Conservation (phyloP, 2,797 vertebrate genomes). For the Furcifer pardalis region DNA sequence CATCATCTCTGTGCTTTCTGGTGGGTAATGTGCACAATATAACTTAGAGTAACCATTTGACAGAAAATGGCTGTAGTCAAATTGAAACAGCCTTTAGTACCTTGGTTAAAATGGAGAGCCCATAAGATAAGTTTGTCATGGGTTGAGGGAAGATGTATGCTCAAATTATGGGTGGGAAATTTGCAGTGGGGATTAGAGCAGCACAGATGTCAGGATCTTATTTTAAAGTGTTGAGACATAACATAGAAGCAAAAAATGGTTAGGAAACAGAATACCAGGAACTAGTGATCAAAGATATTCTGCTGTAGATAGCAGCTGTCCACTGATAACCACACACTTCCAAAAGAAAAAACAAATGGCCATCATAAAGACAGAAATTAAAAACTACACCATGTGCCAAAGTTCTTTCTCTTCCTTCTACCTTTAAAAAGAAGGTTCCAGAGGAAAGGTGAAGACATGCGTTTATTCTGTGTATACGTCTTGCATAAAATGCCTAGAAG, state of each 20-base stretch:
- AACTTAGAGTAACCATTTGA: conserved; percentile 77
- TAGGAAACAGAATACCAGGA: conserved; percentile 64
- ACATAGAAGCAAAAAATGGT: conserved; percentile 57
- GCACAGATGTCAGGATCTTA: conserved; percentile 68
- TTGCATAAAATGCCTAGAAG: too few species aligned
- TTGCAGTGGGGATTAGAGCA: conserved; percentile 45
- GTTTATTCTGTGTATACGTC: too few species aligned
- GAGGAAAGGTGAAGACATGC: too few species aligned
- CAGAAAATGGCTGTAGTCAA: conserved; percentile 76
- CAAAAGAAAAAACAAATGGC: conserved; percentile 64
- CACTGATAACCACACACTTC: conserved; percentile 64
- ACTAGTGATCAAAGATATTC: conserved; percentile 59
- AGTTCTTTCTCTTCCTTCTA: not conserved
- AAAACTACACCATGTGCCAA: conserved; percentile 12
- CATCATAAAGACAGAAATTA: conserved; percentile 36
- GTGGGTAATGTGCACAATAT: conserved; percentile 75
- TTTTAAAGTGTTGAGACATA: conserved; percentile 67
- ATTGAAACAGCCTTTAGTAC: conserved; percentile 78
- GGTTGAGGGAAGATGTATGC: conserved; percentile 63
- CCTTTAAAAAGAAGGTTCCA: too few species aligned
- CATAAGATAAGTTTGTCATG: conserved; percentile 71
- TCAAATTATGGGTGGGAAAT: conserved; percentile 66
- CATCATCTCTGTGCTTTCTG: conserved; percentile 77
- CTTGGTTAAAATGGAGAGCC: conserved; percentile 72
- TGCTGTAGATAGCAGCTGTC: conserved; percentile 57